A percentile compares a stretch with the other conserved stretches of the same genome.
These are phyloP conservation scores for Ranitomeya imitator DNA, from an alignment of 2,113 vertebrate species.

Conservation along the genomic window DNA sequence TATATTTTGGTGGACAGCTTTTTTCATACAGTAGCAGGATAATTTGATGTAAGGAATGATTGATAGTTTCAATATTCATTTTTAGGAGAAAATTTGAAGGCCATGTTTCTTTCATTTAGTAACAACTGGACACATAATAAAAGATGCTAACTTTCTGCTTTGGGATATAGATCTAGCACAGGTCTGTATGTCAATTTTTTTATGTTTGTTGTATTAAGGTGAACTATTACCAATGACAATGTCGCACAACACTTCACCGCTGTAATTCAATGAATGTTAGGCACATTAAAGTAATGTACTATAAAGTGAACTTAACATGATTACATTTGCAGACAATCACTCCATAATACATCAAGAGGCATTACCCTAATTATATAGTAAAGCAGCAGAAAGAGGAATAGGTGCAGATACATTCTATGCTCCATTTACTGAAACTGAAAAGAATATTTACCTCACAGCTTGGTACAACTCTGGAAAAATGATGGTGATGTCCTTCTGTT, in stretches of 20 bases:
- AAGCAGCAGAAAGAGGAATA: background rate
- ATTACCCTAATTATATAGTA: background rate
- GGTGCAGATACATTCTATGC: background rate
- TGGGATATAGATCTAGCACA: background rate
- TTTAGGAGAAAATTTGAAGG: no score
- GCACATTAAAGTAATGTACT: background rate
- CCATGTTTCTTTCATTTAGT: no score
- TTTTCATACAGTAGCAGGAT: no score
- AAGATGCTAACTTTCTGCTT: no score
- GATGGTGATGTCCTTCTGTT: background rate
- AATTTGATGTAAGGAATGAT: no score
- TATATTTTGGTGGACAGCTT: no score
- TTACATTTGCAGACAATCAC: background rate
- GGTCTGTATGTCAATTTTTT: background rate
- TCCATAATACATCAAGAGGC: background rate
- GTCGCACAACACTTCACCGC: background rate
- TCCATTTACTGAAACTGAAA: conserved; percentile 1
- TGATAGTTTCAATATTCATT: no score
- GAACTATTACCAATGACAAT: background rate
- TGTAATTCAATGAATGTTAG: background rate
- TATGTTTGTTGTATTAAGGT: background rate
- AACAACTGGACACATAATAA: no score
- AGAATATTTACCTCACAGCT: background rate
- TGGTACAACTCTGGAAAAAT: background rate
- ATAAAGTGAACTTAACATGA: background rate